A percentile compares a stretch with the other conserved stretches of the same genome.
Evolutionary conservation across 2,113 vertebrate species (phyloP).

Genomic region (Pyrgilauda ruficollis): DNA sequence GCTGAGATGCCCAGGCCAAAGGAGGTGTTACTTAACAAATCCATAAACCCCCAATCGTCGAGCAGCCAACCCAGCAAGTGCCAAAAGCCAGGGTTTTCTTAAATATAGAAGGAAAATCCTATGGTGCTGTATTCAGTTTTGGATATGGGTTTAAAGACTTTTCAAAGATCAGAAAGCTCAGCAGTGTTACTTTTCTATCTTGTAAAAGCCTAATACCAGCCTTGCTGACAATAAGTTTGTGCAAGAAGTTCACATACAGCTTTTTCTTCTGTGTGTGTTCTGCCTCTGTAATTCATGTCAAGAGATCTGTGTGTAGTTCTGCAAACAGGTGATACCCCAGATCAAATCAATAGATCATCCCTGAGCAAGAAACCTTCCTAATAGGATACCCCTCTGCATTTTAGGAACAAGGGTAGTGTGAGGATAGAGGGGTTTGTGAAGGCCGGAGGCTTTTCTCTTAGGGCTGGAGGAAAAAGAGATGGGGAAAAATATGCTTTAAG

Average conservation of each 20-base stretch:
- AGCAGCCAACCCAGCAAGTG: background rate
- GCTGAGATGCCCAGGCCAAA: background rate
- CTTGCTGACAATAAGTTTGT: background rate
- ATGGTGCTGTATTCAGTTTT: background rate
- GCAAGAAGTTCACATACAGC: background rate
- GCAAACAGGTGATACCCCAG: background rate
- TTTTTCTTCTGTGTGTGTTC: background rate
- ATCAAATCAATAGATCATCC: background rate
- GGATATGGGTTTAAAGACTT: background rate
- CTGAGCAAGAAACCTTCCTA: background rate
- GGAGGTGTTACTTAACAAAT: background rate
- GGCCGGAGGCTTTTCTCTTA: background rate
- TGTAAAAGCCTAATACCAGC: background rate
- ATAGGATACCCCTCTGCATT: background rate
- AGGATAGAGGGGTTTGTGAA: fast-evolving
- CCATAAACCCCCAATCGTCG: background rate
- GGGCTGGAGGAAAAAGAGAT: background rate
- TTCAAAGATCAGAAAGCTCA: background rate
- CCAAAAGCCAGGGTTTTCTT: background rate
- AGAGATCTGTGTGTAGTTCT: background rate
- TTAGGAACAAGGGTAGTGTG: background rate
- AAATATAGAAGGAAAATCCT: background rate
- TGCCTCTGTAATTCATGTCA: background rate
- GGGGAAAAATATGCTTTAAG: background rate
- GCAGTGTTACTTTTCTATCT: background rate